These are phyloP conservation scores for Neodiprion virginianus DNA, from an alignment of 1,140 invertebrate genomes.

Conservation along the genomic window DNA sequence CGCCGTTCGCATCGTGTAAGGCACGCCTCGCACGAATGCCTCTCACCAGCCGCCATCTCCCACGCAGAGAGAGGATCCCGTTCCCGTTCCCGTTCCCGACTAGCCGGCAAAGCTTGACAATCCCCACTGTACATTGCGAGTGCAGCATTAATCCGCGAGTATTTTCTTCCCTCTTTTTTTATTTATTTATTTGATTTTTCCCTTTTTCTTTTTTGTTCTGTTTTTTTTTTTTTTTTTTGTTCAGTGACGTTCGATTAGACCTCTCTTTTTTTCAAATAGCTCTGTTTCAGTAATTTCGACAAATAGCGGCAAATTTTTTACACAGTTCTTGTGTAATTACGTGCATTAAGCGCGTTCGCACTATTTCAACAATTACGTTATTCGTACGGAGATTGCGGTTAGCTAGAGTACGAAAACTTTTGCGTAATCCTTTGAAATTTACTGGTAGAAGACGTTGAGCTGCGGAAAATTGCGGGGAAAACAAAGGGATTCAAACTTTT, in stretches of 20 bases:
- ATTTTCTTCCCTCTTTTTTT: background rate
- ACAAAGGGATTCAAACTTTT: background rate
- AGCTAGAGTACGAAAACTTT: background rate
- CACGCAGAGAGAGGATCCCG: background rate
- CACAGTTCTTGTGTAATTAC: too few relatives aligned
- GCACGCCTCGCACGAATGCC: constrained; percentile 58
- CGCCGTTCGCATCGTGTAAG: constrained; percentile 57
- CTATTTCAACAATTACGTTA: too few relatives aligned
- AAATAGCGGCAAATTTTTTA: too few relatives aligned
- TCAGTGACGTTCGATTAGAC: too few relatives aligned
- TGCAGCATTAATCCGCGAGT: background rate
- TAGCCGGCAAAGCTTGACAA: background rate
- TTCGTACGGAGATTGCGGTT: too few relatives aligned
- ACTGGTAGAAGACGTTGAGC: background rate
- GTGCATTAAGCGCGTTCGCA: too few relatives aligned
- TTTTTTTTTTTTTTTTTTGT: too few relatives aligned
- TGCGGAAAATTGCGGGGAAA: background rate
- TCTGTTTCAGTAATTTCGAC: too few relatives aligned
- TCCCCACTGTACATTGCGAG: background rate
- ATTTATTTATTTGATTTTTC: background rate
- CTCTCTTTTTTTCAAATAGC: too few relatives aligned
- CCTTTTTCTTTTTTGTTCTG: background rate
- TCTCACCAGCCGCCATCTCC: constrained; percentile 50
- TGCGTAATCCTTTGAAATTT: background rate
- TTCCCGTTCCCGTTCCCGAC: background rate